Evolutionary conservation across 2,113 vertebrate genomes (phyloP).

Genomic region (Cryptomyrus ogoouensis): DNA sequence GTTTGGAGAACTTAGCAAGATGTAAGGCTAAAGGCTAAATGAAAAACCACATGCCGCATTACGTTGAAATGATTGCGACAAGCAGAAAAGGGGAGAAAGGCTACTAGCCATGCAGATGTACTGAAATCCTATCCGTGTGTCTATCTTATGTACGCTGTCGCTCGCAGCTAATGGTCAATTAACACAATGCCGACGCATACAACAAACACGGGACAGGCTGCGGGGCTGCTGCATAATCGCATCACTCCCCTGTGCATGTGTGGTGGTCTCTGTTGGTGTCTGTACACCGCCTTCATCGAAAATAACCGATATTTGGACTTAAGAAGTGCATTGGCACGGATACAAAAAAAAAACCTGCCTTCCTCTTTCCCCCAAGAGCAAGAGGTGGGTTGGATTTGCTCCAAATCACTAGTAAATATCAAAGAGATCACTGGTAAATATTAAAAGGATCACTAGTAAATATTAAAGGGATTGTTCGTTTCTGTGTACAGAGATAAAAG

Average conservation of each 20-base stretch:
- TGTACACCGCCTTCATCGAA: neutral
- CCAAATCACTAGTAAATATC: neutral
- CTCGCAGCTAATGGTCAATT: neutral
- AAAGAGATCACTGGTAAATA: neutral
- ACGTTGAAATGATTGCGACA: neutral
- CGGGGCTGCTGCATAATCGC: neutral
- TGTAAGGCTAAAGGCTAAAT: neutral
- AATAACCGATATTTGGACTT: neutral
- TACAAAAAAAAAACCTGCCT: neutral
- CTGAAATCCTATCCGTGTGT: neutral
- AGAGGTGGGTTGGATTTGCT: neutral
- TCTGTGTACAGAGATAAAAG: neutral
- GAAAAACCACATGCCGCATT: neutral
- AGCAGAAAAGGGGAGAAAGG: neutral
- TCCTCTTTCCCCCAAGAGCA: neutral
- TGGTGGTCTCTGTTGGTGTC: neutral
- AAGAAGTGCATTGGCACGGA: neutral
- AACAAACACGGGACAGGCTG: neutral
- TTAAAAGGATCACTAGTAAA: neutral
- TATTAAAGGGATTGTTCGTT: neutral
- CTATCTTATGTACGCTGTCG: neutral
- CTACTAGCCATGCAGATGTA: neutral
- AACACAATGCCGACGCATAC: neutral
- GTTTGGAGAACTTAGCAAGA: neutral
- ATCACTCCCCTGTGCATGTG: neutral